A percentile compares a stretch with the other conserved stretches of the same genome.
Evolutionary conservation across 2,797 vertebrate genomes (phyloP).

Genomic region (Eidolon dupreanum): DNA sequence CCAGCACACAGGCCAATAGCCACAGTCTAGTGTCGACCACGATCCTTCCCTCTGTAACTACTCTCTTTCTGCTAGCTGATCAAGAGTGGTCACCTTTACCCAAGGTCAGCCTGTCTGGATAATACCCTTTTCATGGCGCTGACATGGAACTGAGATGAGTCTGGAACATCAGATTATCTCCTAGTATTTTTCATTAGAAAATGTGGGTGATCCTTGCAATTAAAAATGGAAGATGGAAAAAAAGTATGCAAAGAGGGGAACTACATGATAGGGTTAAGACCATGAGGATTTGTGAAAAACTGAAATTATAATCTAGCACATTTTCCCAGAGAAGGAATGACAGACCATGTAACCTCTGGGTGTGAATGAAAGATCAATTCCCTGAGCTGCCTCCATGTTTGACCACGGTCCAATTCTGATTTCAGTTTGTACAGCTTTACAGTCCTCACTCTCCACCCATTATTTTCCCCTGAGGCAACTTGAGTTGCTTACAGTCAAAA

Average conservation of each 20-base stretch:
- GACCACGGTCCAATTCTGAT: background rate
- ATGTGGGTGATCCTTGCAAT: background rate
- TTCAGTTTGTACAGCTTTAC: constrained; percentile 11
- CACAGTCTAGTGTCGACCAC: background rate
- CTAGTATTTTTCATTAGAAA: background rate
- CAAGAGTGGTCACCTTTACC: background rate
- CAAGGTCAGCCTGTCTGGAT: background rate
- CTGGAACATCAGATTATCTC: background rate
- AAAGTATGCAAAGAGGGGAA: background rate
- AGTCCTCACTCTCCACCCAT: background rate
- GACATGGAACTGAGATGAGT: background rate
- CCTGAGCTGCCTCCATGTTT: background rate
- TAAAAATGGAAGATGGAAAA: background rate
- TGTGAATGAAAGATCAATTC: background rate
- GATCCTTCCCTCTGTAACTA: background rate
- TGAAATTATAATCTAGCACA: background rate
- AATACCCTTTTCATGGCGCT: background rate
- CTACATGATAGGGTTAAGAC: background rate
- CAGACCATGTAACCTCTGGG: background rate
- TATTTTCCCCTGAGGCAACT: background rate
- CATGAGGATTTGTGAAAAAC: background rate
- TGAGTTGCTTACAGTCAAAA: background rate
- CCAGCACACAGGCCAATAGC: background rate
- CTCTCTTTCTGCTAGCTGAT: background rate
- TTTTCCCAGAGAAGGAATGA: background rate